phyloP scores from a whole-genome alignment of 2,888 invertebrate genomes.

The Mythimna ferrago region DNA sequence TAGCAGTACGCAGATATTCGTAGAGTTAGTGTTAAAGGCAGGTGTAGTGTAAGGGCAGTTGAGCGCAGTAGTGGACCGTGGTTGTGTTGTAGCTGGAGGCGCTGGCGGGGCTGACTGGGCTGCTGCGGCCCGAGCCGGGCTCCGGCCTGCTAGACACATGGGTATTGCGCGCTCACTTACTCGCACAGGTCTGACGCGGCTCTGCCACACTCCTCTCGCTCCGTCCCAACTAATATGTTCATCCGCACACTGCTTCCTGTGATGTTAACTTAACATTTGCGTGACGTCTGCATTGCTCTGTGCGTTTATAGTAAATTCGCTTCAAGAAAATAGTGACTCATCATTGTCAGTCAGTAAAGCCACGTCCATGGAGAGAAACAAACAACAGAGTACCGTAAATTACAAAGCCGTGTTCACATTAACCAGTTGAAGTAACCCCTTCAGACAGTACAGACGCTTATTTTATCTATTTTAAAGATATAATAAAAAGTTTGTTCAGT shows the following conservation, averaged over 20 bases:
- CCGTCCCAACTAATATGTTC: conserved; percentile 56
- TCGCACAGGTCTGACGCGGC: conserved; percentile 90
- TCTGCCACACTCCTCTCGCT: conserved; percentile 75
- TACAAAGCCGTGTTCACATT: too few relatives aligned
- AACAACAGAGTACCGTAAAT: too few relatives aligned
- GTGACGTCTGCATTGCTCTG: conserved; percentile 24
- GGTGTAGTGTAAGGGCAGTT: conserved; percentile 26
- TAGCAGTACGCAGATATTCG: conserved; percentile 10
- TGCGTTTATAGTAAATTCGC: conserved; percentile 5
- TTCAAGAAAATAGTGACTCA: too few relatives aligned
- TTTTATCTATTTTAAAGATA: too few relatives aligned
- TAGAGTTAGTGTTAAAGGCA: conserved; percentile 21
- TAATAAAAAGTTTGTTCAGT: too few relatives aligned
- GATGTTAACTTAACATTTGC: conserved; percentile 54
- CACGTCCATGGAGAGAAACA: too few relatives aligned
- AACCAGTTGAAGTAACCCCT: too few relatives aligned
- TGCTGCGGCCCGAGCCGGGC: conserved; percentile 88
- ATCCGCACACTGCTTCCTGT: conserved; percentile 73
- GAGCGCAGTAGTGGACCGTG: conserved; percentile 71
- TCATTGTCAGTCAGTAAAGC: too few relatives aligned
- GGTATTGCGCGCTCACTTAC: conserved; percentile 91
- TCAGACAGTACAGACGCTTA: too few relatives aligned
- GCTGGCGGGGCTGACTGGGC: conserved; percentile 88
- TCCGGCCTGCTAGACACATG: conserved; percentile 89
- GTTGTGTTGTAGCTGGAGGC: conserved; percentile 90